Evolutionary conservation across 2,113 vertebrate species (phyloP), one percentile per base, ranked within the genome.

Genomic region (Phaethon lepturus): DNA sequence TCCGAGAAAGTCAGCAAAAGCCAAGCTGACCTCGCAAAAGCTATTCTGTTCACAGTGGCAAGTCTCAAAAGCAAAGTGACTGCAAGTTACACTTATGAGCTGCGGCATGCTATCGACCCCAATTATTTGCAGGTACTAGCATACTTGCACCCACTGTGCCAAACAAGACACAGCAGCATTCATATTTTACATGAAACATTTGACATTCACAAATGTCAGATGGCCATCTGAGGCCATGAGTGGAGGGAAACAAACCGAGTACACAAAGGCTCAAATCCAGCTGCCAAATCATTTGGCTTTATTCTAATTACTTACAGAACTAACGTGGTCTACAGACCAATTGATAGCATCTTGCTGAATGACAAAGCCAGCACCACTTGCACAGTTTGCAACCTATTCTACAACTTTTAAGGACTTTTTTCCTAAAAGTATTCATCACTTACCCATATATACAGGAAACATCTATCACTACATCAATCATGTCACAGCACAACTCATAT

Each of bases 401-500:
- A 56, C 50, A 58, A 19, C 13, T 74, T 89, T 33, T 19, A 63
- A 75, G 75, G n/a, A 64, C 9, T 40, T 68, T n/a, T 77, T 38
- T 47, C 56, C 40, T 31, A 26, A 25, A 7, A 86, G 68, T 50
- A 35, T 79, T 84, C 38, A 55, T 52, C 68, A 98, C 98, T 99
- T 98, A 99, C 99, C 99, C 99, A 95, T 99, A 99, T 98, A 99
- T 99, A 98, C 99, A 99, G 93, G 99, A 99, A 80, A 99, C 99
- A 87, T 99, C 99, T 67, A 99, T 99, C 91, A 99, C 99, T 94
- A 99, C 99, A 82, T 99, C 99, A 78, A 99, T 99, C 99, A 99
- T 99, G 96, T 99, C 99, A 83, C 99, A 99, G 98, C 99, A 99
- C 95, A 99, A 97, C 77, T 99, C 99, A 6, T 99, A 99, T 6